Evolutionary conservation across 2,888 invertebrate genomes (phyloP).

Genomic region (Lepidocyrtoides sp.): DNA sequence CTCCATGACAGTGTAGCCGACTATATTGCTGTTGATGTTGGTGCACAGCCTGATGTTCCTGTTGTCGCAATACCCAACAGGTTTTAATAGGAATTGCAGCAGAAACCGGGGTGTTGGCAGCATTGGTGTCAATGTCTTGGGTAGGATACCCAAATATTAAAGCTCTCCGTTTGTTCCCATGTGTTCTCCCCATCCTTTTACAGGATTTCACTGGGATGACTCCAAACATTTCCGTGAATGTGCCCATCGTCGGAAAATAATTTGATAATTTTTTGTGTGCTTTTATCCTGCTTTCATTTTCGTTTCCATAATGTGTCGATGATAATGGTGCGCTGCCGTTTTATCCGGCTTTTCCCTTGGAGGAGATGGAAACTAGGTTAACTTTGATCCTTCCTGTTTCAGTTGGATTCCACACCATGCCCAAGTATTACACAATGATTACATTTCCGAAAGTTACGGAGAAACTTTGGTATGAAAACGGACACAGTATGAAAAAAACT

Average conservation of each 20-base stretch:
- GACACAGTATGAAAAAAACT: slow-evolving; percentile 8
- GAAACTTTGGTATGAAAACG: background rate
- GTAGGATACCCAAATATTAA: slow-evolving; percentile 54
- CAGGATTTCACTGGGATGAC: slow-evolving; percentile 44
- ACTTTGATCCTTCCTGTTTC: slow-evolving; percentile 78
- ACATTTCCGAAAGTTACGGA: slow-evolving; percentile 70
- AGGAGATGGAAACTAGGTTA: slow-evolving; percentile 74
- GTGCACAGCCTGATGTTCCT: background rate
- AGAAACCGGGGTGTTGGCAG: background rate
- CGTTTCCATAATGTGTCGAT: slow-evolving; percentile 30
- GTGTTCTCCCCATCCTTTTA: slow-evolving; percentile 46
- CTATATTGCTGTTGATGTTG: slow-evolving; percentile 12
- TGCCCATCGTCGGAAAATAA: slow-evolving; percentile 54
- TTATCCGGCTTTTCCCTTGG: slow-evolving; percentile 54
- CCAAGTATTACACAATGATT: slow-evolving; percentile 71
- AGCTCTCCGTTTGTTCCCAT: slow-evolving; percentile 68
- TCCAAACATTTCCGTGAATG: slow-evolving; percentile 44
- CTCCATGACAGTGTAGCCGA: background rate
- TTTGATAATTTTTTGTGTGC: slow-evolving; percentile 23
- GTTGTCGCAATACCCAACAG: slow-evolving; percentile 67
- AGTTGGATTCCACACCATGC: slow-evolving; percentile 68
- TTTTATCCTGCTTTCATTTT: slow-evolving; percentile 67
- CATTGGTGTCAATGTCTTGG: background rate
- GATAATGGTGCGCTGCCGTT: slow-evolving; percentile 14
- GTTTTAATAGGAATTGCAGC: slow-evolving; percentile 51